Conservation (phyloP, 2,888 invertebrate genomes). For the Galeopsomyia nigrocyanea region DNA sequence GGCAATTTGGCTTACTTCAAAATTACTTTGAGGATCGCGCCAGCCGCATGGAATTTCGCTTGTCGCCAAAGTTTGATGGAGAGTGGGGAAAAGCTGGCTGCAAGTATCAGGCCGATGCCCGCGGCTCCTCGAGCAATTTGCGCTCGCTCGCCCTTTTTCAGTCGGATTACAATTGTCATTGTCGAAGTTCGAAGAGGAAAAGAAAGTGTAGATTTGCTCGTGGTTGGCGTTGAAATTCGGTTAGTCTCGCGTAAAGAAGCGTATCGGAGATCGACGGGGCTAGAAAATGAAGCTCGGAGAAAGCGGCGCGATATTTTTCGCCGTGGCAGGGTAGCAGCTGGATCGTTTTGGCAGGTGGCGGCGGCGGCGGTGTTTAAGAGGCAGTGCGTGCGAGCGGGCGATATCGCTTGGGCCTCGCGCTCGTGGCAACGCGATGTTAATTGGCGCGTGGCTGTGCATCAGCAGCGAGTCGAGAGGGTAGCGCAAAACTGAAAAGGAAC, state of each 20-base stretch:
- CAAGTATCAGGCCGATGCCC: not conserved
- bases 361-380: no score
- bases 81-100: not conserved
- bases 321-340: constrained; percentile 15
- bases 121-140: constrained; percentile 10
- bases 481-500: no score
- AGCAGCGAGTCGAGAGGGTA: no score
- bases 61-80: constrained; percentile 38
- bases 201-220: no score
- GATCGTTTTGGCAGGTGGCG: constrained; percentile 17
- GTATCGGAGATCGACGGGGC: no score
- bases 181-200: no score
- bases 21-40: constrained; percentile 32
- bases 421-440: constrained; percentile 48
- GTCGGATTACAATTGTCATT: no score
- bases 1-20: constrained; percentile 35
- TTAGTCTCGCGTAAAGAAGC: no score
- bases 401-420: not conserved
- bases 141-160: not conserved
- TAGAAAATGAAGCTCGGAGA: no score
- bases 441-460: constrained; percentile 42
- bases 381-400: constrained; percentile 26
- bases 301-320: constrained; percentile 22
- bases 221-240: no score
- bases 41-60: constrained; percentile 13